Evolutionary conservation across 2,113 vertebrate species (phyloP).

Genomic region (Hydropotes inermis): DNA sequence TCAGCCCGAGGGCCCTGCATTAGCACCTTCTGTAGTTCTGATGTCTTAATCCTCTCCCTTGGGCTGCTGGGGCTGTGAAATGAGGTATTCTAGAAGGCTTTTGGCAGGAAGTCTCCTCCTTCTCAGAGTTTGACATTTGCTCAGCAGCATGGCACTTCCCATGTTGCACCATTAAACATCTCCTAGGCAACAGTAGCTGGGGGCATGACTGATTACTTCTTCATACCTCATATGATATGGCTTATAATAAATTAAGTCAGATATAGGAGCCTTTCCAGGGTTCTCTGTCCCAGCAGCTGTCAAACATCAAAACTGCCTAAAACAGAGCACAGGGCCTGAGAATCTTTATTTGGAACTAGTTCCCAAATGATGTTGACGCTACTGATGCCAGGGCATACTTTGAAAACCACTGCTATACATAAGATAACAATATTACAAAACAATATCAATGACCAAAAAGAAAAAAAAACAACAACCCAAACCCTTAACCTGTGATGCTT

Average conservation of each 20-base stretch:
- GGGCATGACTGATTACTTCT: slow-evolving; percentile 49
- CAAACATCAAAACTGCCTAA: not conserved
- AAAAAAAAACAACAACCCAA: not conserved
- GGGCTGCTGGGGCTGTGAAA: slow-evolving; percentile 14
- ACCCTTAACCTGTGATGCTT: not conserved
- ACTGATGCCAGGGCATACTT: not conserved
- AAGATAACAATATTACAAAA: not conserved
- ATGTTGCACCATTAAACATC: slow-evolving; percentile 22
- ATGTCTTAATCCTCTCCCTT: slow-evolving; percentile 28
- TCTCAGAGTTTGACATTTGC: slow-evolving; percentile 44
- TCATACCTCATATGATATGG: slow-evolving; percentile 1
- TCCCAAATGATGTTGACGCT: not conserved
- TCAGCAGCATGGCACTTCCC: not conserved
- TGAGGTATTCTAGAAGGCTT: not conserved
- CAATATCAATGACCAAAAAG: not conserved
- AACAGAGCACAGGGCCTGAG: not conserved
- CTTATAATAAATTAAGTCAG: slow-evolving; percentile 36
- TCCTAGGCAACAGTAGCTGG: slow-evolving; percentile 52
- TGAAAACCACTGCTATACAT: not conserved
- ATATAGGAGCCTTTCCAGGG: not conserved
- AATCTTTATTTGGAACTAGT: not conserved
- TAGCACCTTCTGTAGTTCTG: slow-evolving; percentile 24
- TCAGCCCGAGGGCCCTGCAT: not conserved
- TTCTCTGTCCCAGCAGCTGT: not conserved
- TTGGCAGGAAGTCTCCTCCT: not conserved